Evolutionary conservation across 2,113 vertebrate species (phyloP).

Genomic region (Hemiprocne comata): DNA sequence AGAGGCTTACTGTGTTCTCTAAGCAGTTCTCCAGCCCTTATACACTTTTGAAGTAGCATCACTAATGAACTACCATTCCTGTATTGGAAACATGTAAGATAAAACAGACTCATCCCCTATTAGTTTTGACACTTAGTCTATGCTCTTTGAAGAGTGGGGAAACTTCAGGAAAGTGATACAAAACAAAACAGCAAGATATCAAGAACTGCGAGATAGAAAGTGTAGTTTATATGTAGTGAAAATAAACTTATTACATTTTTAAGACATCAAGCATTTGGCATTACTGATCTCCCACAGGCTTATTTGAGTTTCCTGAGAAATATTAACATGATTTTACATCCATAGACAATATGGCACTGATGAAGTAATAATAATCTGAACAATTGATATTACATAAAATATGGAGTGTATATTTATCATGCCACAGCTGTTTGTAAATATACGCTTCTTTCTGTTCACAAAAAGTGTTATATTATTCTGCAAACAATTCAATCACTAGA

Average conservation of each 20-base stretch:
- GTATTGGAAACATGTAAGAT: background rate
- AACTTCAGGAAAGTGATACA: background rate
- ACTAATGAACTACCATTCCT: background rate
- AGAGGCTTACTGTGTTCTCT: background rate
- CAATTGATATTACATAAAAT: background rate
- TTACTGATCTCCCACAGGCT: background rate
- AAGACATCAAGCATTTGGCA: background rate
- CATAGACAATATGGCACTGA: background rate
- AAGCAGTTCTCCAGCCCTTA: background rate
- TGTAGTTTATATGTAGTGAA: background rate
- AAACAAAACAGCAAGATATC: background rate
- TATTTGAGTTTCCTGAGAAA: background rate
- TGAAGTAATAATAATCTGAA: background rate
- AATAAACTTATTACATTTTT: background rate
- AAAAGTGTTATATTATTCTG: background rate
- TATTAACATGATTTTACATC: background rate
- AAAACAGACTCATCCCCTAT: background rate
- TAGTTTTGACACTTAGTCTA: background rate
- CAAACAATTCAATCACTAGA: background rate
- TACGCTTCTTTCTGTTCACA: background rate
- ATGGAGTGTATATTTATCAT: background rate
- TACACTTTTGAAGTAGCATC: background rate
- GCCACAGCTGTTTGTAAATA: background rate
- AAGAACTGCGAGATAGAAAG: background rate
- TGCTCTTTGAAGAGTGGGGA: background rate